Conservation (phyloP, 2,113 vertebrate genomes). For the Phalacrocorax pelagicus region DNA sequence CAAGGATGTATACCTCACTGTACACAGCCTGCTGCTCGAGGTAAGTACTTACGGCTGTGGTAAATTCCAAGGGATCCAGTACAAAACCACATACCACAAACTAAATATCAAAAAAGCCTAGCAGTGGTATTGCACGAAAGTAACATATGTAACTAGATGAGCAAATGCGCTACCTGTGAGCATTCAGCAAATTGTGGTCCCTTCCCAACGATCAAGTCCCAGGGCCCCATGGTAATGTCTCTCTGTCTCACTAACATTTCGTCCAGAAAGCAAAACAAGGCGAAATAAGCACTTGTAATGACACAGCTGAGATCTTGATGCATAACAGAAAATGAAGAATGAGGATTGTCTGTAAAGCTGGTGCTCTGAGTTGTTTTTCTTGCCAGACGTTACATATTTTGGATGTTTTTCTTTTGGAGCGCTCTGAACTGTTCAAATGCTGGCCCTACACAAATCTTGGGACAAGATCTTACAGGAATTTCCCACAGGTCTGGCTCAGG, state of each 20-base stretch:
- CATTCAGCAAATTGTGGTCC: not conserved
- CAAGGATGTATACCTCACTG: not conserved
- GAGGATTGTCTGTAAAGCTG: not conserved
- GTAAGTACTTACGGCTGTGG: fast-evolving
- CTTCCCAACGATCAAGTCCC: not conserved
- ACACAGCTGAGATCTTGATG: not conserved
- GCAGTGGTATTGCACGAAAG: not conserved
- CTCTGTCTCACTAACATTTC: not conserved
- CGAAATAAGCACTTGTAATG: not conserved
- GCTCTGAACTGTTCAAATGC: not conserved
- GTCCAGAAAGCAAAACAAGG: not conserved
- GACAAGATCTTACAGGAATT: not conserved
- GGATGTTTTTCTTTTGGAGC: not conserved
- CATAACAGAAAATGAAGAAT: not conserved
- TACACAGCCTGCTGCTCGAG: not conserved
- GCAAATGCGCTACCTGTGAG: not conserved
- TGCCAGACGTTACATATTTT: not conserved
- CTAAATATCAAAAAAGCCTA: not conserved
- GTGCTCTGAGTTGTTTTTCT: not conserved
- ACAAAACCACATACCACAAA: not conserved
- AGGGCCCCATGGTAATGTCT: fast-evolving
- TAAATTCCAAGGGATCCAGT: not conserved
- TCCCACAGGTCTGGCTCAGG: not conserved
- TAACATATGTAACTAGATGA: not conserved
- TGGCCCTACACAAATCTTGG: not conserved